Percentiles rank a stretch among this genome's conserved stretches.
Conservation (phyloP, 2,113 vertebrate genomes). For the Chionis minor region DNA sequence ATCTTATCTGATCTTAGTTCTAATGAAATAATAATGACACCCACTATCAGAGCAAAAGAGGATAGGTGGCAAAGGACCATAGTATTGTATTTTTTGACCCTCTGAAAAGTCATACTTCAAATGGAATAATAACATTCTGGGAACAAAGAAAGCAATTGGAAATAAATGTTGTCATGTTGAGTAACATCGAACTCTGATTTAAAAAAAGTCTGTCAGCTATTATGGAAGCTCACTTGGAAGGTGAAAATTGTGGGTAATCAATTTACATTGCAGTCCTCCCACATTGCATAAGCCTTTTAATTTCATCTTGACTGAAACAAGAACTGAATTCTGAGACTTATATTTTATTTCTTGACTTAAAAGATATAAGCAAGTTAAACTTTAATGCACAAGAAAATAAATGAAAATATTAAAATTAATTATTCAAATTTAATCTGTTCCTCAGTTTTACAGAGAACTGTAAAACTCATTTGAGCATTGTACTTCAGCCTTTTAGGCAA, state of each 20-base stretch:
- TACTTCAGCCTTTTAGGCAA: slow-evolving; percentile 40
- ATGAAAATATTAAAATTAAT: slow-evolving; percentile 79
- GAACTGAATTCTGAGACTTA: slow-evolving; percentile 52
- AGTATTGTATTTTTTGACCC: not conserved
- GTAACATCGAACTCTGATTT: not conserved
- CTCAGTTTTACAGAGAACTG: slow-evolving; percentile 48
- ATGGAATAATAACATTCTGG: not conserved
- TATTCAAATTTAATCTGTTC: slow-evolving; percentile 76
- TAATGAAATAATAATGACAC: not conserved
- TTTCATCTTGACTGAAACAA: slow-evolving; percentile 28
- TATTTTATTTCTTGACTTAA: slow-evolving; percentile 51
- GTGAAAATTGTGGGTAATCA: not conserved
- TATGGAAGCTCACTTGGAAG: not conserved
- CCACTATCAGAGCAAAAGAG: not conserved
- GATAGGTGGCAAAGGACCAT: not conserved
- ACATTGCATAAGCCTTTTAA: not conserved
- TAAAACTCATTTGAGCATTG: slow-evolving; percentile 44
- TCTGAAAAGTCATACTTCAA: slow-evolving; percentile 8
- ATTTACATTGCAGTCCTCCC: not conserved
- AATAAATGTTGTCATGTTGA: not conserved
- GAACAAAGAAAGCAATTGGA: not conserved
- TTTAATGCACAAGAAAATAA: slow-evolving; percentile 68
- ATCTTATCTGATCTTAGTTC: not conserved
- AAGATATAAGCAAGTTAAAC: slow-evolving; percentile 69
- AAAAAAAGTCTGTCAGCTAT: not conserved